phyloP scores from a whole-genome alignment of 2,797 vertebrate genomes.

The Bufotes viridis region DNA sequence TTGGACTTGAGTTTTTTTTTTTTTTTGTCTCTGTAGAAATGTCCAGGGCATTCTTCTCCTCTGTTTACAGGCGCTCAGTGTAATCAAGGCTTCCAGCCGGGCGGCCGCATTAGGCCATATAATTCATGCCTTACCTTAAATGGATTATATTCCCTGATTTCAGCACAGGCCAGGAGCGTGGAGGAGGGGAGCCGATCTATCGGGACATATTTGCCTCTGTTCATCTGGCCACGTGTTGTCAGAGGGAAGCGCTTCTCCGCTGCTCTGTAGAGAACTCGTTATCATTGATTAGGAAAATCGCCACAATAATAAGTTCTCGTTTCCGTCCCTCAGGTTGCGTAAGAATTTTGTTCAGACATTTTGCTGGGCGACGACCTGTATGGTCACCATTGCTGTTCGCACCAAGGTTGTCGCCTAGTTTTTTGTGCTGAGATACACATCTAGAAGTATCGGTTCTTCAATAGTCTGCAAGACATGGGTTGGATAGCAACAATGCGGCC shows the following conservation, averaged over 20 bases:
- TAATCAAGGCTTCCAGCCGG: not conserved
- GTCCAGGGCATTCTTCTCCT: conserved; percentile 7
- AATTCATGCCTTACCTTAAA: conserved; percentile 52
- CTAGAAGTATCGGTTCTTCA: too few species aligned
- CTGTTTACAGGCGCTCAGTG: conserved; percentile 37
- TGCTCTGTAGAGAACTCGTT: not conserved
- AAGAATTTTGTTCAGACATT: not conserved
- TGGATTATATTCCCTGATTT: conserved; percentile 26
- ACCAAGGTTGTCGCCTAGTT: not conserved
- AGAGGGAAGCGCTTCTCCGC: not conserved
- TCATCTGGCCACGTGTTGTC: not conserved
- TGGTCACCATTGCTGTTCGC: not conserved
- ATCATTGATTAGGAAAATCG: not conserved
- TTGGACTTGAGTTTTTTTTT: conserved; percentile 30
- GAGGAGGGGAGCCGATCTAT: not conserved
- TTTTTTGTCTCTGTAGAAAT: not conserved
- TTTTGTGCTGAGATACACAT: too few species aligned
- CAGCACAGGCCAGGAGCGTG: not conserved
- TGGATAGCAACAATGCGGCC: too few species aligned
- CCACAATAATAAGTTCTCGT: not conserved
- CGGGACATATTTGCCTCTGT: not conserved
- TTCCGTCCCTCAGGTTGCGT: not conserved
- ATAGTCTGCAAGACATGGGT: too few species aligned
- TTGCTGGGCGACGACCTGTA: not conserved
- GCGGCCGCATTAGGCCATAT: not conserved